Evolutionary conservation across 1,140 invertebrate species (phyloP).

Genomic region (Pogonus chalceus): DNA sequence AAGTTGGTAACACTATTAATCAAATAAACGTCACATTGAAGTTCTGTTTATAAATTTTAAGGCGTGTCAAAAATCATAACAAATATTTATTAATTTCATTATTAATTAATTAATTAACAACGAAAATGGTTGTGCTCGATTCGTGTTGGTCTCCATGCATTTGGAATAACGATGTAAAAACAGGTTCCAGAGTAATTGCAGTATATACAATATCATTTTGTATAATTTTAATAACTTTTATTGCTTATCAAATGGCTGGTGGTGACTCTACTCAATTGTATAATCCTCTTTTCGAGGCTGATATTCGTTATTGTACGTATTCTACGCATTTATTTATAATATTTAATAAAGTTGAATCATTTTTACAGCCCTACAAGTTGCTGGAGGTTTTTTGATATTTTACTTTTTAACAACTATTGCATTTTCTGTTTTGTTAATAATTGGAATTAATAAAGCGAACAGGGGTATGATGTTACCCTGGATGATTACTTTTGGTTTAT

Average conservation of each 20-base stretch:
- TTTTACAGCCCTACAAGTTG: slow-evolving; percentile 59
- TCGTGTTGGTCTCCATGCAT: slow-evolving; percentile 81
- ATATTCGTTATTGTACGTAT: slow-evolving; percentile 56
- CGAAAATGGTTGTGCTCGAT: slow-evolving; percentile 61
- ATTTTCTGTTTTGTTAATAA: slow-evolving; percentile 51
- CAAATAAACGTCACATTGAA: no score
- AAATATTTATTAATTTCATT: no score
- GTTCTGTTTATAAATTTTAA: no score
- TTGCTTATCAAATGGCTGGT: slow-evolving; percentile 63
- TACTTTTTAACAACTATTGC: slow-evolving; percentile 60
- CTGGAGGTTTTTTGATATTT: slow-evolving; percentile 60
- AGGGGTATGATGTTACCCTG: slow-evolving; percentile 73
- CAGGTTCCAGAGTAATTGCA: slow-evolving; percentile 64
- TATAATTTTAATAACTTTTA: slow-evolving; percentile 63
- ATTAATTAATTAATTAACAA: no score
- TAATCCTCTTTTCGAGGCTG: slow-evolving; percentile 78
- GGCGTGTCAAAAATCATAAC: no score
- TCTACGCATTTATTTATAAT: slow-evolving; percentile 16
- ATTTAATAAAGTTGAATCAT: slow-evolving; percentile 12
- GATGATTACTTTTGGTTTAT: slow-evolving; percentile 58
- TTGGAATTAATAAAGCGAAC: slow-evolving; percentile 51
- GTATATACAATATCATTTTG: slow-evolving; percentile 64
- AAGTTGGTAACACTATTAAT: no score
- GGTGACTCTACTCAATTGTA: slow-evolving; percentile 80
- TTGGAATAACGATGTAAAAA: slow-evolving; percentile 68